Base-by-base conservation (phyloP, 2,113 vertebrate genomes). In the Brienomyrus brachyistius region DNA sequence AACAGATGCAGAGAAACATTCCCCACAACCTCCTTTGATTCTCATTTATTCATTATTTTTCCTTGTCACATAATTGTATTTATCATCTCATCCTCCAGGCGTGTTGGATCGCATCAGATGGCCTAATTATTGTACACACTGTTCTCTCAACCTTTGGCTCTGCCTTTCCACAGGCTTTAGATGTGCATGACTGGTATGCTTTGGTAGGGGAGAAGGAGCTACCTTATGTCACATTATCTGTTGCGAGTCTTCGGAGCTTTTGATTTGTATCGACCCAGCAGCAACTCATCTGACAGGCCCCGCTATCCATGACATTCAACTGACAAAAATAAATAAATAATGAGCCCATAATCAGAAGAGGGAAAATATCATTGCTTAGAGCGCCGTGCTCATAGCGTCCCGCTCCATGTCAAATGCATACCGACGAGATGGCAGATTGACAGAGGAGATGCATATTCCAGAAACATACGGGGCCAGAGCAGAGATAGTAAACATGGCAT, bases 261-360 rank as follows among this genome's bases (percentile, higher is more conserved):
- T 84, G 89, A 89, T 62, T 40, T 23, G 50, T 54, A 84, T 45
- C 52, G 89, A 62, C 89, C 51, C 35, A 89, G 35, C 13, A 56
- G 51, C 77, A 47, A 62, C 51, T 35, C 89, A 21, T n/a, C 80
- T 85, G 21, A 56, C 89, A 89, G 47, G 80, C 35, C 52, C 15
- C 6, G 35, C 52, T 17, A 35, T 89, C 50, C 80, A 52, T 84
- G 80, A 85, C 80, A 89, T 89, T 89, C 52, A 45, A 56, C 88
- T 54, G 88, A 84, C 50, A 88, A 66, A 88, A 74, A 88, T 88
- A 88, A 83, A 84, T 83, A 59, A 82, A 89, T 80, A 89, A 89
- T 62, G 80, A 89, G 74, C 52, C 21, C 15, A n/a, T 52, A 52
- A 84, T 84, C 52, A 54, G 89, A 84, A 9, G 51, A 17, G 85